Conservation (phyloP, 2,888 invertebrate genomes). For the Zonitis immaculata region DNA sequence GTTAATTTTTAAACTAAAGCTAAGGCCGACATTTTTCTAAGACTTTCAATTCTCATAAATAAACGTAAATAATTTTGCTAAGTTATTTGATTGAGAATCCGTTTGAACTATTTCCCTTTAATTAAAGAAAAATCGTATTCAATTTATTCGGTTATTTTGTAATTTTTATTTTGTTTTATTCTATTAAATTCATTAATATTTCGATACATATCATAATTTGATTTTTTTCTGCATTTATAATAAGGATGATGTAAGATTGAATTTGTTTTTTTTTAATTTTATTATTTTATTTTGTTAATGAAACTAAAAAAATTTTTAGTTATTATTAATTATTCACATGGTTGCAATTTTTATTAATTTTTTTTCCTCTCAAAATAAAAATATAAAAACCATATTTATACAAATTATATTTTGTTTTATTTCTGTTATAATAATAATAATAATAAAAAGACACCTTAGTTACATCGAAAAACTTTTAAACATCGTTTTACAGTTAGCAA, state of each 20-base stretch:
- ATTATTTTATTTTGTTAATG: constrained; percentile 12
- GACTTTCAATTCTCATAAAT: background rate
- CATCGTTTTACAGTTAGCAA: constrained; percentile 5
- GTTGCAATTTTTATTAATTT: constrained; percentile 13
- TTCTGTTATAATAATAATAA: constrained; percentile 7
- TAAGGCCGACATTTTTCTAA: background rate
- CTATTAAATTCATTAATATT: constrained; percentile 14
- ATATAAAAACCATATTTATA: constrained; percentile 25
- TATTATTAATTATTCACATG: constrained; percentile 10
- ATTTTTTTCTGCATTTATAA: constrained; percentile 19
- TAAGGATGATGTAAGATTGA: constrained; percentile 12
- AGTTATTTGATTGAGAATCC: background rate
- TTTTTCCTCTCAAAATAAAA: constrained; percentile 10
- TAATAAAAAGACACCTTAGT: constrained; percentile 4
- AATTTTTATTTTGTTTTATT: constrained; percentile 12
- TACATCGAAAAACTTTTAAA: constrained; percentile 2
- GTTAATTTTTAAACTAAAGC: background rate
- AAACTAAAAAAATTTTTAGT: constrained; percentile 14
- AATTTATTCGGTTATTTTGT: constrained; percentile 7
- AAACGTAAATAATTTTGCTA: background rate
- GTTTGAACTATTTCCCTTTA: background rate
- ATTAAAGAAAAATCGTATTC: background rate
- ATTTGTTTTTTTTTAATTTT: constrained; percentile 8
- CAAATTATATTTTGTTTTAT: constrained; percentile 21
- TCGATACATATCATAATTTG: constrained; percentile 21